phyloP scores from a whole-genome alignment of 92 coral and sea anemone genomes.

The Parazoanthus atlanticus region DNA sequence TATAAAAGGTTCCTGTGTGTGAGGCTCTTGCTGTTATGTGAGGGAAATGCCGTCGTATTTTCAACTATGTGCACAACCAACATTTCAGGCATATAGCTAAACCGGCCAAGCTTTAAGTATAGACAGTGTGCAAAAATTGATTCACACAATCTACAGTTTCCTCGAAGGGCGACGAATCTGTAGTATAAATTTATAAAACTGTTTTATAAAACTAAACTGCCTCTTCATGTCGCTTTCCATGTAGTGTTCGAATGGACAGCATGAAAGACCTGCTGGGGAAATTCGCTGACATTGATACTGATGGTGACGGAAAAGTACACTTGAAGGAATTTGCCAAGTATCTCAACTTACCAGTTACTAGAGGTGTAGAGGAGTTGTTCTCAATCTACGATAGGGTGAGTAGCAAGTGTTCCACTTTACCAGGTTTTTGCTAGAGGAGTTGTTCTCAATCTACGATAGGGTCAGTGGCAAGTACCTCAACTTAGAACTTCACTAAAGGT shows the following conservation, averaged over 20 bases:
- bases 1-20: no score
- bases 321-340: conserved; percentile 78
- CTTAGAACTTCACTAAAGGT: conserved; percentile 54
- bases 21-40: background rate
- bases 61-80: no score
- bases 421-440: background rate
- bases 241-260: conserved; percentile 75
- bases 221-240: background rate
- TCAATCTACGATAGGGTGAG: conserved; percentile 81
- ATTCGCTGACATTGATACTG: conserved; percentile 75
- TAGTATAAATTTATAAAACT: background rate
- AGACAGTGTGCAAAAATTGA: background rate
- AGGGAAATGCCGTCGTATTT: no score
- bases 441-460: background rate
- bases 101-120: no score
- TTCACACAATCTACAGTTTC: background rate
- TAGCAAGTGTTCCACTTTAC: background rate
- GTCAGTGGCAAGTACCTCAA: conserved; percentile 36
- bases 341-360: conserved; percentile 74
- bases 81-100: no score
- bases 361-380: conserved; percentile 68
- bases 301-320: conserved; percentile 79
- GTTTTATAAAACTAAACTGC: background rate
- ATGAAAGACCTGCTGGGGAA: conserved; percentile 77
- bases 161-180: background rate